These are phyloP conservation scores for Vandiemenella viatica DNA, from an alignment of 2,888 invertebrate species.

Conservation along the genomic window DNA sequence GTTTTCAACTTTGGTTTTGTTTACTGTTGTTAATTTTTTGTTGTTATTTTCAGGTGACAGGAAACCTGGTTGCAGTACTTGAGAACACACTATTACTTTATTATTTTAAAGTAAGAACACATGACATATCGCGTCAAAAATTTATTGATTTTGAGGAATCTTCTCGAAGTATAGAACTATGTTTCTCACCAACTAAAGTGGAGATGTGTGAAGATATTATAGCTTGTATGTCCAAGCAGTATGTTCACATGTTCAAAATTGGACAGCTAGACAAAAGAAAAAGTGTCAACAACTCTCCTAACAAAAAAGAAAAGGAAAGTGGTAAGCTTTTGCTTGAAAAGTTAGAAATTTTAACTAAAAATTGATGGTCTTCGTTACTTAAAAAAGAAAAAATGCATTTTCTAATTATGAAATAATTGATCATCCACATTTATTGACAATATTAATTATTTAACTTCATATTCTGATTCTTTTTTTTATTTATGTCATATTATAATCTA, in stretches of 20 bases:
- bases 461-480: no score
- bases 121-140: slow-evolving; percentile 48
- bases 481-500: no score
- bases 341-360: no score
- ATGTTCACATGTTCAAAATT: slow-evolving; percentile 46
- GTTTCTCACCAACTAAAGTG: slow-evolving; percentile 42
- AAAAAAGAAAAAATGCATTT: no score
- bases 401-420: no score
- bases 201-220: slow-evolving; percentile 52
- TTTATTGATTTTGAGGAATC: slow-evolving; percentile 55
- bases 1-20: no score
- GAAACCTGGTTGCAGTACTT: slow-evolving; percentile 31
- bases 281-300: no score
- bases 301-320: neutral
- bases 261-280: neutral
- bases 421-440: no score
- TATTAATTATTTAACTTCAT: no score
- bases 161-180: slow-evolving; percentile 46
- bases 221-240: slow-evolving; percentile 42
- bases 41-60: slow-evolving; percentile 29
- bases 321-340: no score
- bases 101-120: slow-evolving; percentile 45
- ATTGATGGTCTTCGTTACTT: no score
- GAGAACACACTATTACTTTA: slow-evolving; percentile 36
- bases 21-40: no score